Evolutionary conservation across 2,888 invertebrate species (phyloP), one percentile per base, ranked within the genome.

Genomic region (Ormyrus nitidulus): DNA sequence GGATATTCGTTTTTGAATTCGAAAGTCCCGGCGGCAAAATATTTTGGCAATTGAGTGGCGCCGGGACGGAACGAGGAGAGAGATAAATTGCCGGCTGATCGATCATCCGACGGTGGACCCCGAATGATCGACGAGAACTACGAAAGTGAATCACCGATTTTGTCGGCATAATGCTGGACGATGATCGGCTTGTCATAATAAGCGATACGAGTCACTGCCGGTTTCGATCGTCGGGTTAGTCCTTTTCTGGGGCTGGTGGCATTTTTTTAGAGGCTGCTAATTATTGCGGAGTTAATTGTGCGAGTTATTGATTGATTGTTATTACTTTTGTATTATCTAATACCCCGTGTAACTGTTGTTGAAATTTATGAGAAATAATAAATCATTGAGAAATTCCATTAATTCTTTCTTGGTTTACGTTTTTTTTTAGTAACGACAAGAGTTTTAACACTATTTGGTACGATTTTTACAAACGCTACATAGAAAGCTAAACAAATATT

Each of bases 171-270:
- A 81, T 78, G 56, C 65, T 19, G 49, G 62, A 78, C 68, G 81
- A 81, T 81, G 76, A 80, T 76, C 81, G 10, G 71, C 72, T 75
- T 81, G 81, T 79, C 81, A 81, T 65, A 81, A 81, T 79, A 81
- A 81, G 56, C 76, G 76, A 81, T 79, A 72, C 79, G 62, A 81
- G 70, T 77, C 74, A 77, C 70, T 56, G 77, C 34, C 51, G 66
- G 48, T 66, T 74, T 72, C 59, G 53, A 53, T 44, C 34, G 4
- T 62, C 74, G n/a, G 6, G 0, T 11, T 68, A 51, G 19, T 69
- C 61, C 6, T 44, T 65, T 65, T 58, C 1, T 6, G n/a, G 48
- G 19, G 10, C 6, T 34, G 62, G 56, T 59, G 71, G 49, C 58
- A 3, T 54, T 48, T 68, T 72, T 65, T 46, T 51, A 6, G n/a